Conservation (phyloP, 2,113 vertebrate genomes). For the Proterorhinus semilunaris region DNA sequence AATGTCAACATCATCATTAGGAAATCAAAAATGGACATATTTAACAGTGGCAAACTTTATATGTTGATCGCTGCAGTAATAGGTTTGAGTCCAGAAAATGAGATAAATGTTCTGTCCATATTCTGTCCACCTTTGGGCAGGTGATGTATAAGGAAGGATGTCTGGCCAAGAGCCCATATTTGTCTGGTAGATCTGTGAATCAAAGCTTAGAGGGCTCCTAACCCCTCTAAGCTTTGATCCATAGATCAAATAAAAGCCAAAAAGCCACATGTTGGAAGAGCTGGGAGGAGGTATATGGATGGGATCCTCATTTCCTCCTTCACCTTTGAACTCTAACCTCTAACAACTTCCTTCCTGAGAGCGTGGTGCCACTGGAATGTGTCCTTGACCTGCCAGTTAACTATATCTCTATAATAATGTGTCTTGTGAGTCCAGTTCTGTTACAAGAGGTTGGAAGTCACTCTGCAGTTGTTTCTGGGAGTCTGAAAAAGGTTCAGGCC, state of each 20-base stretch:
- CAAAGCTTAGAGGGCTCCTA: not conserved
- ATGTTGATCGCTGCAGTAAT: too few species aligned
- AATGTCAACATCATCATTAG: too few species aligned
- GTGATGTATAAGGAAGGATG: not conserved
- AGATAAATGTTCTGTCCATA: too few species aligned
- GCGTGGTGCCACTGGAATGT: slow-evolving; percentile 31
- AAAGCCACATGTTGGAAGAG: not conserved
- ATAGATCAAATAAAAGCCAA: slow-evolving; percentile 16
- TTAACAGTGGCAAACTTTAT: too few species aligned
- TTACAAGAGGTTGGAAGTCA: slow-evolving; percentile 27
- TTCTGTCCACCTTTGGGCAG: too few species aligned
- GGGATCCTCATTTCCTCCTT: slow-evolving; percentile 51
- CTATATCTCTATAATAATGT: slow-evolving; percentile 29
- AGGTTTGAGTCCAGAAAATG: too few species aligned
- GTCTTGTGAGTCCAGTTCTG: slow-evolving; percentile 18
- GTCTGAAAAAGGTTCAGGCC: slow-evolving; percentile 35
- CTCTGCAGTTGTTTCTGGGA: slow-evolving; percentile 26
- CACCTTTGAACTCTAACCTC: slow-evolving; percentile 46
- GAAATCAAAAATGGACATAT: too few species aligned
- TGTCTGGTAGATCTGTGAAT: slow-evolving; percentile 13
- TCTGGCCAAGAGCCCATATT: not conserved
- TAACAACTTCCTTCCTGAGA: slow-evolving; percentile 48
- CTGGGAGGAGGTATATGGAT: slow-evolving; percentile 10
- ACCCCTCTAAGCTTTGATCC: too few species aligned
- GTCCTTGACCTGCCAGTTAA: slow-evolving; percentile 28